Evolutionary conservation across 2,888 invertebrate genomes (phyloP).

Genomic region (Chymomyza fuscimana): DNA sequence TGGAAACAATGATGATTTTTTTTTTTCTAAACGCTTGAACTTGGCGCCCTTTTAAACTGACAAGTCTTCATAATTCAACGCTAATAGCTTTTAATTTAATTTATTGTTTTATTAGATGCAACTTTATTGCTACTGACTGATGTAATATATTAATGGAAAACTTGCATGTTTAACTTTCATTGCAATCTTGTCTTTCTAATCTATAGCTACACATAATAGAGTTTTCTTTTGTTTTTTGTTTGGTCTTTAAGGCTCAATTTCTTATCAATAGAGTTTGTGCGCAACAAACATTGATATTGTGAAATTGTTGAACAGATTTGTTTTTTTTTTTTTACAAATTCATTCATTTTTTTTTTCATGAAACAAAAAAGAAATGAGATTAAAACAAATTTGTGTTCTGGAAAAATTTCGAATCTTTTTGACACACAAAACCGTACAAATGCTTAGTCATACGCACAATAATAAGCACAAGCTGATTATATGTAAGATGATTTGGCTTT

Average conservation of each 20-base stretch:
- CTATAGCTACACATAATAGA: background rate
- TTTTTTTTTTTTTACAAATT: background rate
- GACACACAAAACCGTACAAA: no score
- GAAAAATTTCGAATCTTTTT: no score
- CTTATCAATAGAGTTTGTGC: background rate
- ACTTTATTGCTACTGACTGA: background rate
- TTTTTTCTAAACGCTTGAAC: no score
- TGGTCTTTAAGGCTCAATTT: background rate
- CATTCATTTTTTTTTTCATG: background rate
- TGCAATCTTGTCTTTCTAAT: background rate
- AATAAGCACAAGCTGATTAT: no score
- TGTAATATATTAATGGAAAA: constrained; percentile 35
- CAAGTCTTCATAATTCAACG: background rate
- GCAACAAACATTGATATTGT: constrained; percentile 5
- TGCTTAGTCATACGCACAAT: no score
- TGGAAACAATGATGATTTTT: no score
- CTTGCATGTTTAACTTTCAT: constrained; percentile 44
- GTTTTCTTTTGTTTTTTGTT: background rate
- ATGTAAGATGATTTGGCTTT: no score
- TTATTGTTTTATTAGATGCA: constrained; percentile 9
- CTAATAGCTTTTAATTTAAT: background rate
- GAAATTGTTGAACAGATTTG: background rate
- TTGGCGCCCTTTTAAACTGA: no score
- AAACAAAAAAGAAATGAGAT: background rate
- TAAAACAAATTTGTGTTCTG: background rate